phyloP scores from a whole-genome alignment of 2,888 invertebrate genomes.

The Xylocampa areola region DNA sequence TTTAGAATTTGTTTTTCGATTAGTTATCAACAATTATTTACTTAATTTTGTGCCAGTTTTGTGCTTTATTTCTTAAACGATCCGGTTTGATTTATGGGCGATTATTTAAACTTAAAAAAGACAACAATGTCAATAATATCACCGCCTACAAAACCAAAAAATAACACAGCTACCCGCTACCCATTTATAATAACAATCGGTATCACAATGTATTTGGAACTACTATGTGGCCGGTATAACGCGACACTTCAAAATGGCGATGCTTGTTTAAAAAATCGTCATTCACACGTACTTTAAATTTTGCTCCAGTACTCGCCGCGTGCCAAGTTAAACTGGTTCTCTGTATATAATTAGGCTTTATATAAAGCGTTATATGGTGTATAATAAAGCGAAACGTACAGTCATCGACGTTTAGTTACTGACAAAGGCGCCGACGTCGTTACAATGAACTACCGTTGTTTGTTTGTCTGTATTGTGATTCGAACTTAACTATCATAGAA shows the following conservation, averaged over 20 bases:
- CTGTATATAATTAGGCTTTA: slow-evolving; percentile 37
- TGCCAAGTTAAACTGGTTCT: slow-evolving; percentile 6
- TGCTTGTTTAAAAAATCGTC: slow-evolving; percentile 1
- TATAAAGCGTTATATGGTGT: slow-evolving; percentile 54
- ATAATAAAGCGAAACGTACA: slow-evolving; percentile 47
- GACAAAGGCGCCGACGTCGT: slow-evolving; percentile 61
- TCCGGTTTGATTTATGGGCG: slow-evolving; percentile 38
- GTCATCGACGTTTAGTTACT: slow-evolving; percentile 52
- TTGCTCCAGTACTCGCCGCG: slow-evolving; percentile 2
- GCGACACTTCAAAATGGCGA: slow-evolving; percentile 5
- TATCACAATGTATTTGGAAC: slow-evolving; percentile 43
- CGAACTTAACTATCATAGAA: slow-evolving; percentile 72
- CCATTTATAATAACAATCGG: slow-evolving; percentile 53
- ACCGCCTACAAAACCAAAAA: slow-evolving; percentile 34
- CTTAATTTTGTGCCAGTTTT: slow-evolving; percentile 56
- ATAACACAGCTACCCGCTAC: slow-evolving; percentile 38
- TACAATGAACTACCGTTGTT: slow-evolving; percentile 76
- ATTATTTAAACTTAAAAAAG: slow-evolving; percentile 46
- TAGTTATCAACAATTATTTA: slow-evolving; percentile 26
- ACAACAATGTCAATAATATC: slow-evolving; percentile 35
- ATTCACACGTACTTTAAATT: neutral
- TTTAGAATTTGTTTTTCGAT: no score
- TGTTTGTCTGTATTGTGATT: slow-evolving; percentile 68
- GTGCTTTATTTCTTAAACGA: slow-evolving; percentile 45
- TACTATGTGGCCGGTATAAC: neutral